These are phyloP conservation scores for Orius insidiosus DNA, from an alignment of 1,140 invertebrate species.

Conservation along the genomic window DNA sequence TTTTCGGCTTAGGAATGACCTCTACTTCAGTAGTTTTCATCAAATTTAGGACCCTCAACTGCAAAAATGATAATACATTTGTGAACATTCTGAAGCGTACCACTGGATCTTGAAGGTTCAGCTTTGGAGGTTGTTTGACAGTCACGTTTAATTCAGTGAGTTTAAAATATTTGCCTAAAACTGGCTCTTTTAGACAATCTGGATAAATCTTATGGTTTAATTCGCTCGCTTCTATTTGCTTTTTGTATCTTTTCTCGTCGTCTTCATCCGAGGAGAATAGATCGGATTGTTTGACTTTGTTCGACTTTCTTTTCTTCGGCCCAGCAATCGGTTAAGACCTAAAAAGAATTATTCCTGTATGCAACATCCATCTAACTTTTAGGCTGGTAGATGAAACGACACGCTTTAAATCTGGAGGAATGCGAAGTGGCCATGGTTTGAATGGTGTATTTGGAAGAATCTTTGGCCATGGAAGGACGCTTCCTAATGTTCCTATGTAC, in stretches of 20 bases:
- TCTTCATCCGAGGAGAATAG: not conserved
- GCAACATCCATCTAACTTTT: not conserved
- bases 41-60: constrained; percentile 3
- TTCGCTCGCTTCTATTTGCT: not conserved
- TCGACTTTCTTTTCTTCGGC: no score
- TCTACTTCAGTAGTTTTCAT: constrained; percentile 5
- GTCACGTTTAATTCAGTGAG: no score
- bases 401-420: constrained; percentile 2
- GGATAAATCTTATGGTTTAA: not conserved
- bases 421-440: not conserved
- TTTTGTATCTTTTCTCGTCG: not conserved
- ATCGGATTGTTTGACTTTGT: not conserved
- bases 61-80: no score
- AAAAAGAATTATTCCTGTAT: not conserved
- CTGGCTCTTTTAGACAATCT: not conserved
- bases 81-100: no score
- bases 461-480: not conserved
- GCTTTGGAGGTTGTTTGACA: no score
- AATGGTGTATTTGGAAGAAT: not conserved
- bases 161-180: no score
- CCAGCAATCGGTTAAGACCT: no score
- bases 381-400: constrained; percentile 6
- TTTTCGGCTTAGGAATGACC: no score
- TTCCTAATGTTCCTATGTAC: constrained; percentile 6
- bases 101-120: no score